phyloP scores from a whole-genome alignment of 2,888 invertebrate genomes.

The Ormyrus rosae region DNA sequence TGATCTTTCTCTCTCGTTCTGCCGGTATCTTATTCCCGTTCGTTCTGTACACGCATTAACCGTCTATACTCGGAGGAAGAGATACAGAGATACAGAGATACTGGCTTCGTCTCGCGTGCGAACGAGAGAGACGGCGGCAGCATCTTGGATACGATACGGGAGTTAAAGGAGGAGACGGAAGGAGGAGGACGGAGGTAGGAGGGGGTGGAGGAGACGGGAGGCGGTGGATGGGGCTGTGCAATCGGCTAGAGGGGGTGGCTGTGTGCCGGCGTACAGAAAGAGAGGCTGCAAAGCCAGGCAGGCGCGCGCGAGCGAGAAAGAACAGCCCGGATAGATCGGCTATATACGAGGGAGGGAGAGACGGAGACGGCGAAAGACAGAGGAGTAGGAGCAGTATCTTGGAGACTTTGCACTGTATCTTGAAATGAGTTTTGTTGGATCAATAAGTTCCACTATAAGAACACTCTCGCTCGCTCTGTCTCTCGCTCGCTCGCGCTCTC shows the following conservation, averaged over 20 bases:
- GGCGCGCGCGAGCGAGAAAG: slow-evolving; percentile 51
- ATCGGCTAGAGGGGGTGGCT: slow-evolving; percentile 63
- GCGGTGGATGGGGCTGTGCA: slow-evolving; percentile 62
- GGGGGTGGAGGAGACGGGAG: slow-evolving; percentile 45
- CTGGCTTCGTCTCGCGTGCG: neutral
- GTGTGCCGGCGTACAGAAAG: slow-evolving; percentile 48
- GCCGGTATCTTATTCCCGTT: slow-evolving; percentile 61
- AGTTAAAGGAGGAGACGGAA: slow-evolving; percentile 55
- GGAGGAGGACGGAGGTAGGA: slow-evolving; percentile 23
- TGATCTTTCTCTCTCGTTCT: slow-evolving; percentile 51
- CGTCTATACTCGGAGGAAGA: slow-evolving; percentile 58
- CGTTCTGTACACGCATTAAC: slow-evolving; percentile 65
- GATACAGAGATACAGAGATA: slow-evolving; percentile 21
- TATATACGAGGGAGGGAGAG: slow-evolving; percentile 54
- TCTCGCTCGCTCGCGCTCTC: slow-evolving; percentile 55
- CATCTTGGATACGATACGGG: slow-evolving; percentile 71
- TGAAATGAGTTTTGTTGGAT: slow-evolving; percentile 77
- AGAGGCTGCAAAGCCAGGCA: slow-evolving; percentile 38
- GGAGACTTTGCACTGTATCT: slow-evolving; percentile 77
- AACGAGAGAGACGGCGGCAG: slow-evolving; percentile 54
- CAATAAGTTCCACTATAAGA: slow-evolving; percentile 77
- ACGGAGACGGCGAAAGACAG: slow-evolving; percentile 61
- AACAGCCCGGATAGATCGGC: slow-evolving; percentile 60
- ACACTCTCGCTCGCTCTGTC: slow-evolving; percentile 69
- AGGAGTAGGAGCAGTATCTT: slow-evolving; percentile 74